A percentile compares a stretch with the other conserved stretches of the same genome.
Evolutionary conservation across 2,888 invertebrate species (phyloP).

Genomic region (Embidobia sp.): DNA sequence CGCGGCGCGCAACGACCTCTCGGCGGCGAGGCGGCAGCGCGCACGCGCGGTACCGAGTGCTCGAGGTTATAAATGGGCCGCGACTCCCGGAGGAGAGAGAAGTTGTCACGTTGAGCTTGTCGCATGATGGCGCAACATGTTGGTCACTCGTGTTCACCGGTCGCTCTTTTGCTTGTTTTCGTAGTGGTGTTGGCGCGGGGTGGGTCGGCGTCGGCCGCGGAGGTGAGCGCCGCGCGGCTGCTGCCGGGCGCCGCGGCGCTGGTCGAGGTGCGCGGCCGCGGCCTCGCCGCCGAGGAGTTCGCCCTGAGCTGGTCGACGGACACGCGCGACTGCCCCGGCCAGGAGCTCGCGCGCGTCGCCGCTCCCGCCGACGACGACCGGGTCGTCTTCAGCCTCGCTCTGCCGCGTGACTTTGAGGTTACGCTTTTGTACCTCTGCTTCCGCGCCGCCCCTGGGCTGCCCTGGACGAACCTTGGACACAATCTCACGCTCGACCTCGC

Average conservation of each 20-base stretch:
- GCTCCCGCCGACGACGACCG: conserved; percentile 12
- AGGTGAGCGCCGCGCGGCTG: conserved; percentile 65
- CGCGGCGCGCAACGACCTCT: no score
- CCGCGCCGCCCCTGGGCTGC: conserved; percentile 65
- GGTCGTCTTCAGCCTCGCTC: conserved; percentile 16
- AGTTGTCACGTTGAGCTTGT: conserved; percentile 76
- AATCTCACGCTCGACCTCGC: conserved; percentile 66
- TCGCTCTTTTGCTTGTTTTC: conserved; percentile 73
- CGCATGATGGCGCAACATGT: conserved; percentile 80
- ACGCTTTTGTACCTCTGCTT: conserved; percentile 75
- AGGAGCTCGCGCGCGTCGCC: conserved; percentile 17
- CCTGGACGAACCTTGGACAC: conserved; percentile 73
- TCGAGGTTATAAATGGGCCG: conserved; percentile 64
- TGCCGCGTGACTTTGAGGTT: conserved; percentile 68
- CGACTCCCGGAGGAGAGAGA: conserved; percentile 37
- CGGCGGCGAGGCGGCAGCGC: not conserved
- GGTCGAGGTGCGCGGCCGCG: conserved; percentile 70
- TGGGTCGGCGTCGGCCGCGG: conserved; percentile 65
- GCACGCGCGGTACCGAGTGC: conserved; percentile 19
- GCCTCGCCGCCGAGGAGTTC: conserved; percentile 65
- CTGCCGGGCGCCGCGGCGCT: conserved; percentile 47
- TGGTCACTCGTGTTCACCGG: conserved; percentile 74
- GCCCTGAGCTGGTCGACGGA: conserved; percentile 71
- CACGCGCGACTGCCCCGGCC: conserved; percentile 56
- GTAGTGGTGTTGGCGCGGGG: conserved; percentile 69